phyloP scores from a whole-genome alignment of 2,113 vertebrate genomes.

The Dicerorhinus sumatrensis region DNA sequence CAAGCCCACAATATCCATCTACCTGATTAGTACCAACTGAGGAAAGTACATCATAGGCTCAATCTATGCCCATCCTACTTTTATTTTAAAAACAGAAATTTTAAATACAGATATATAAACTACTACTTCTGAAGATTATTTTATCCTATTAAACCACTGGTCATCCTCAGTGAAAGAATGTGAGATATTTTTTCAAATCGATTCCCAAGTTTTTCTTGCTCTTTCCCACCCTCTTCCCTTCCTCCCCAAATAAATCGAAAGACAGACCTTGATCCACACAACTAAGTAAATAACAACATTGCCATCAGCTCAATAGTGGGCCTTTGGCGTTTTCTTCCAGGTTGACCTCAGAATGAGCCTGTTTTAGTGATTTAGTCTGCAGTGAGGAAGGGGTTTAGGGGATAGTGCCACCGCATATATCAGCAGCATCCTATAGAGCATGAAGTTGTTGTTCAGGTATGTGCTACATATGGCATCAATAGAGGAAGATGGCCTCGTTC shows the following conservation, averaged over 20 bases:
- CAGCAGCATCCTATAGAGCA: not conserved
- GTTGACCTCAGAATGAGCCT: conserved; percentile 2
- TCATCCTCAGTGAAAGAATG: not conserved
- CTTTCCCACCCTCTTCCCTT: not conserved
- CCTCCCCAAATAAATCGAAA: not conserved
- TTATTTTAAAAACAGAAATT: not conserved
- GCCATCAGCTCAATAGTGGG: not conserved
- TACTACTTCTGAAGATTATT: not conserved
- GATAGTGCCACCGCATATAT: not conserved
- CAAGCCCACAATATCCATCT: not conserved
- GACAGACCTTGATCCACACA: not conserved
- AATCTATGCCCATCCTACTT: not conserved
- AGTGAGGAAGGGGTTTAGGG: not conserved
- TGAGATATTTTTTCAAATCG: not conserved
- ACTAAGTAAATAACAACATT: not conserved
- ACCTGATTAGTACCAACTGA: not conserved
- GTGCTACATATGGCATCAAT: conserved; percentile 52
- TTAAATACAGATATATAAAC: not conserved
- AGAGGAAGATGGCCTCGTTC: not conserved
- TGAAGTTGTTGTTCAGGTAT: conserved; percentile 11
- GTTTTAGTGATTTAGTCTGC: conserved; percentile 38
- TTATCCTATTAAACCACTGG: not conserved
- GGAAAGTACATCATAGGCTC: not conserved
- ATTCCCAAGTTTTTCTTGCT: not conserved
- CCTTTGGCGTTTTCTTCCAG: conserved; percentile 23